Evolutionary conservation across 2,113 vertebrate species (phyloP), one percentile per base, ranked within the genome.

Genomic region (Dissostichus mawsoni): DNA sequence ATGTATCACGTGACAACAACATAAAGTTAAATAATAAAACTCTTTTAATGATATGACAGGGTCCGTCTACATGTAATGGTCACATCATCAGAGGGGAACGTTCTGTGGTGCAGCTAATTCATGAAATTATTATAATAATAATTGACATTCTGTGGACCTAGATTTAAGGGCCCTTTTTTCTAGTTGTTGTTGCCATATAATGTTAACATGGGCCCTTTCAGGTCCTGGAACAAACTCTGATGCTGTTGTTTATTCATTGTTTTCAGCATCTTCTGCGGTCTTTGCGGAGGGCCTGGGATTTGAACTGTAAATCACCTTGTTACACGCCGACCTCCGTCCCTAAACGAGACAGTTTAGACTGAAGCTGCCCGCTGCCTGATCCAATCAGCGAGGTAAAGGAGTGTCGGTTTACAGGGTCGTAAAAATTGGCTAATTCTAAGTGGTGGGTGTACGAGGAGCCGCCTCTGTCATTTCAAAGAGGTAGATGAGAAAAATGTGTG

Each of bases 391-490:
- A 2, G 17, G 61, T 5, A 16, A 57, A 58, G 65, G 14, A 48
- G 84, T 48, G 77, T 89, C 51, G 1, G 67, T 67, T 87, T 87
- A 82, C 83, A 66, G 62, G 47, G 1, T 76, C 18, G 4, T 86
- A 80, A 90, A 87, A 25, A 53, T 20, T 1, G 16, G 20, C 62
- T 88, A 76, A 82, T 62, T 82, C 65, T 81, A 75, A 80, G 70
- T 53, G 73, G 59, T 44, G 76, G 44, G 51, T 25, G 71, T 1
- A 4, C n/a, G 53, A 12, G 29, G 11, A 50, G 62, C 5, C 17
- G 10, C 63, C 74, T 53, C 51, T n/a, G 66, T 63, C 61, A 45
- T 78, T 82, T 86, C 80, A 89, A 82, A 88, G 83, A 64, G 4
- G 20, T 11, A 65, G 50, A 56, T 11, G 25, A 25, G 41, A 66